Conservation (phyloP, 2,888 invertebrate genomes). For the Dynastes grantii region DNA sequence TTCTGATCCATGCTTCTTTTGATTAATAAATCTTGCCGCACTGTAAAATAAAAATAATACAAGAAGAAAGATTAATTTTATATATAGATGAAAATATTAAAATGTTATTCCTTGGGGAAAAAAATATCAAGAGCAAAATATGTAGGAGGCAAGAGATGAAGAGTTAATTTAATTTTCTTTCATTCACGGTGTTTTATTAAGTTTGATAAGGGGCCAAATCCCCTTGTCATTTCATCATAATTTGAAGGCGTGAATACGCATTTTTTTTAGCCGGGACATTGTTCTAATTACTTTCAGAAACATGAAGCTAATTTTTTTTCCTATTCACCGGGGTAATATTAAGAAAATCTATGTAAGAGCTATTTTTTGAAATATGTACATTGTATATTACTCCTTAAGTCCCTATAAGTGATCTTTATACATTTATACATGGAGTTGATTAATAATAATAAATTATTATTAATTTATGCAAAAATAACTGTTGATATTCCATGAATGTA, state of each 20-base stretch:
- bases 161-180: slow-evolving; percentile 1
- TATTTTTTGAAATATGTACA: too few species aligned
- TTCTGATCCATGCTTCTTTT: slow-evolving; percentile 65
- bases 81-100: neutral
- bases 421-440: too few species aligned
- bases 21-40: slow-evolving; percentile 46
- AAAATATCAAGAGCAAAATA: neutral
- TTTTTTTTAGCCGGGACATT: too few species aligned
- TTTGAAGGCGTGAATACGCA: neutral
- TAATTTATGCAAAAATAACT: slow-evolving; percentile 19
- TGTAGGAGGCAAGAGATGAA: neutral
- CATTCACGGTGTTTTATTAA: slow-evolving; percentile 15
- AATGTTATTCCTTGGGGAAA: neutral
- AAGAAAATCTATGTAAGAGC: too few species aligned
- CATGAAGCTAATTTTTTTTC: too few species aligned
- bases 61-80: slow-evolving; percentile 6
- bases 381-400: too few species aligned
- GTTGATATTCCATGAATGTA: neutral
- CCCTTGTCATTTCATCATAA: slow-evolving; percentile 9
- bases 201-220: neutral
- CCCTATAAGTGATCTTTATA: too few species aligned
- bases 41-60: slow-evolving; percentile 34
- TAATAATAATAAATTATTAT: neutral
- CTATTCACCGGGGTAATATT: too few species aligned
- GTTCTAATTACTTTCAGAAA: too few species aligned